A percentile compares a stretch with the other conserved stretches of the same genome.
Evolutionary conservation across 53 echinoderm and acorn worm genomes (phyloP).

Genomic region (Zoroaster sp.): DNA sequence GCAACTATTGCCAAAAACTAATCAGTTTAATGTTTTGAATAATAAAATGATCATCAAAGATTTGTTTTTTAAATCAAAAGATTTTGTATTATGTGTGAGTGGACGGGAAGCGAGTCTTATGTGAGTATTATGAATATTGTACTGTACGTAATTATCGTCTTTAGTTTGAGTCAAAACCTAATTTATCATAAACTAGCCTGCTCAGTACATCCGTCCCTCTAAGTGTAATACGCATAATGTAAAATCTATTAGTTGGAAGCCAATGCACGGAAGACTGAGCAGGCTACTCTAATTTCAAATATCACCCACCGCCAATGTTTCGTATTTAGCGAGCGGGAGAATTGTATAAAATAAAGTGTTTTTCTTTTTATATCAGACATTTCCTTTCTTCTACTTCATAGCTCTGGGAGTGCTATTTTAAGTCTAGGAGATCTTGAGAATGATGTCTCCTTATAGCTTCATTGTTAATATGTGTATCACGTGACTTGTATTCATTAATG

Average conservation of each 20-base stretch:
- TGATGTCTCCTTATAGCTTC: conserved; percentile 30
- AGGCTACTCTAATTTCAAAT: conserved; percentile 50
- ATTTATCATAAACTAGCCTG: conserved; percentile 55
- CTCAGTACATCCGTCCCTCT: conserved; percentile 19
- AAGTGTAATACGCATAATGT: background rate
- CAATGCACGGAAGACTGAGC: conserved; percentile 38
- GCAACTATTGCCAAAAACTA: background rate
- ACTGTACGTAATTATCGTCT: conserved; percentile 58
- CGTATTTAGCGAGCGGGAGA: conserved; percentile 40
- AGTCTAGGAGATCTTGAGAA: conserved; percentile 31
- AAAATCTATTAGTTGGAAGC: conserved; percentile 28
- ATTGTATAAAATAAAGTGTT: conserved; percentile 40
- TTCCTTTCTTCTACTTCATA: conserved; percentile 55
- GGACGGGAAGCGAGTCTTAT: conserved; percentile 39
- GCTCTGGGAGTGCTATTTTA: conserved; percentile 49
- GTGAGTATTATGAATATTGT: conserved; percentile 60
- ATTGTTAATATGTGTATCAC: conserved; percentile 59
- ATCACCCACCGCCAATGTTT: conserved; percentile 54
- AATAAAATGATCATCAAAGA: conserved; percentile 26
- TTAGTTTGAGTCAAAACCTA: conserved; percentile 53
- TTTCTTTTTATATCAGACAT: conserved; percentile 17
- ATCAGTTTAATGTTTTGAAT: conserved; percentile 6
- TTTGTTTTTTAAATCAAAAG: conserved; percentile 11
- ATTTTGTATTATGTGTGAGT: conserved; percentile 60
- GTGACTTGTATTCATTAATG: conserved; percentile 60